These are phyloP conservation scores for Lumbricus terrestris DNA, from an alignment of 2,888 invertebrate species.

Conservation along the genomic window DNA sequence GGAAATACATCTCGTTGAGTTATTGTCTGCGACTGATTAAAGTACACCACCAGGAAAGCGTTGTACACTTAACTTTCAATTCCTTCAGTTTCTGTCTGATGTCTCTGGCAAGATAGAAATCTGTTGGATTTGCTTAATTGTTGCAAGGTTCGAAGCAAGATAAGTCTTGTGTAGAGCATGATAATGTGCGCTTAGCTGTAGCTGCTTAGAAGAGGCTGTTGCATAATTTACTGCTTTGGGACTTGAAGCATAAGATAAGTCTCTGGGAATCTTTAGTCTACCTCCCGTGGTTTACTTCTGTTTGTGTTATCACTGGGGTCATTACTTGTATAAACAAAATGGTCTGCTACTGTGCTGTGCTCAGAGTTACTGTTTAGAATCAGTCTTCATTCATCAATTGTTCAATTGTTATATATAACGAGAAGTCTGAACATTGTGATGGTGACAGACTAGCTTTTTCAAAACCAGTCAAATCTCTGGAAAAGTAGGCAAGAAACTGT, in stretches of 20 bases:
- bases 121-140: background rate
- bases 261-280: slow-evolving; percentile 3
- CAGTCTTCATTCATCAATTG: background rate
- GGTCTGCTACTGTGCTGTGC: background rate
- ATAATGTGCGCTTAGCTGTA: background rate
- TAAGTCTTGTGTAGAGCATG: background rate
- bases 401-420: background rate
- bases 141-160: background rate
- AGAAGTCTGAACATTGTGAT: background rate
- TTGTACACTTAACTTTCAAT: background rate
- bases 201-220: background rate
- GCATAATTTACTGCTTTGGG: background rate
- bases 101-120: too few relatives aligned
- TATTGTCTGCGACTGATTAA: background rate
- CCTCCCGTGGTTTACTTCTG: background rate
- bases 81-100: background rate
- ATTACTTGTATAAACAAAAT: background rate
- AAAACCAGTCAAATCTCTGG: background rate
- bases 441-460: background rate
- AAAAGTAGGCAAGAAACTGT: background rate
- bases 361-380: background rate
- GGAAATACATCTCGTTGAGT: background rate
- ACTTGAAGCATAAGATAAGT: background rate
- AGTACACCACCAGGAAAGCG: background rate
- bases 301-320: background rate